Evolutionary conservation across 2,888 invertebrate genomes (phyloP), one percentile per base, ranked within the genome.

Genomic region (Eudasyphora cyanicolor): DNA sequence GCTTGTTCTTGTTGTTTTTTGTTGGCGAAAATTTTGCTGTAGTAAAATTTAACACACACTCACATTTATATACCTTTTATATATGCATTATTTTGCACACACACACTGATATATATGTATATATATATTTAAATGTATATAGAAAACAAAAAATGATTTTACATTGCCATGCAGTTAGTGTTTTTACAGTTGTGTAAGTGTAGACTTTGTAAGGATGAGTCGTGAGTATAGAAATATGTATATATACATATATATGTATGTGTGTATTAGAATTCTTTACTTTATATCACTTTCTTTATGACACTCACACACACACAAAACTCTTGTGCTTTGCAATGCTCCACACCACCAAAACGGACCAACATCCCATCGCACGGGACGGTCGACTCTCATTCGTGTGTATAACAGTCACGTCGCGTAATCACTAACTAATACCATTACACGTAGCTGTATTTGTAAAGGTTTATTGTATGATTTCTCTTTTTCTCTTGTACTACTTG

Each of bases 241-340:
- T 57, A 38, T 70, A 27, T 51, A 6, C 67, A n/a, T 21, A 38
- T 57, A 67, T 57, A 38, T 35, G 64, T 21, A 1, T 67, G 67
- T 67, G 35, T 21, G 67, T 29, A 21, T 67, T 42, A 14, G 64
- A 24, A 57, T 27, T 64, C 19, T 35, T 21, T 17, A 1, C 29
- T 57, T 64, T 62, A 64, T 71, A 75, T 81, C 79, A 84, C 84
- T 84, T 79, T 81, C 81, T 77, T 80, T 83, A 62, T 77, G 35
- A 64, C 27, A 78, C 73, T 51, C 49, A 14, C n/a, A 35, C 8
- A 19, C 19, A 51, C 19, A 2, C 51, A 7, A 2, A 49, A 49
- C 49, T 49, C 17, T 19, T 12, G 54, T 54, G 14, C 45, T 45
- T 45, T 45, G n/a, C 10, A 14, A 14, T 45, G 14, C 45, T 45